These are phyloP conservation scores for Aptenodytes forsteri DNA, from an alignment of 2,113 vertebrate species.

Conservation along the genomic window DNA sequence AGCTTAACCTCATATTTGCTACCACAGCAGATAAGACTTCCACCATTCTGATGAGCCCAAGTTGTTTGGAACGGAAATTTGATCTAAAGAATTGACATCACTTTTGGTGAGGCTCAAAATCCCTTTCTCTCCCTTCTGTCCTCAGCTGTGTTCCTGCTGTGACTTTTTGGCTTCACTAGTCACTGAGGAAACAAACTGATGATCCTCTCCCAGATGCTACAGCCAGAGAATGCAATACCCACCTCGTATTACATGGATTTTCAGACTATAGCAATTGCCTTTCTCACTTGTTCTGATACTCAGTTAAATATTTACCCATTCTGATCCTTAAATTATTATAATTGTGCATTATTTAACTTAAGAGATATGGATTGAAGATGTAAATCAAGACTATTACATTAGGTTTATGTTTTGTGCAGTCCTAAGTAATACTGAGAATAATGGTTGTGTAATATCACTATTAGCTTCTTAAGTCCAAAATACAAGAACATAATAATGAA, in stretches of 20 bases:
- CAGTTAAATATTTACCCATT: slow-evolving; percentile 1
- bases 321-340: not conserved
- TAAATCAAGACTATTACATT: not conserved
- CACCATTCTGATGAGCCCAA: not conserved
- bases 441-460: not conserved
- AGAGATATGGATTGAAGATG: not conserved
- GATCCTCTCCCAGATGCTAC: slow-evolving; percentile 20
- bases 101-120: not conserved
- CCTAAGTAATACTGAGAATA: slow-evolving; percentile 10
- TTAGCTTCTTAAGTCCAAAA: not conserved
- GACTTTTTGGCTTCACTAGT: slow-evolving; percentile 30
- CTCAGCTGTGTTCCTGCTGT: slow-evolving; percentile 15
- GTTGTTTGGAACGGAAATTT: not conserved
- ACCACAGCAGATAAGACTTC: not conserved
- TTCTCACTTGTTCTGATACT: not conserved
- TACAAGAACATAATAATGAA: not conserved
- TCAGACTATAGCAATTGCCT: not conserved
- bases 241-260: not conserved
- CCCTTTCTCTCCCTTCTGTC: not conserved
- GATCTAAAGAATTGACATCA: not conserved
- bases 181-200: slow-evolving; percentile 28
- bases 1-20: not conserved
- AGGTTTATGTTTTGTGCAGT: not conserved
- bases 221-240: slow-evolving; percentile 8
- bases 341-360: not conserved